Base-by-base conservation (phyloP, 2,888 invertebrate species). In the Pandemis corylana region DNA sequence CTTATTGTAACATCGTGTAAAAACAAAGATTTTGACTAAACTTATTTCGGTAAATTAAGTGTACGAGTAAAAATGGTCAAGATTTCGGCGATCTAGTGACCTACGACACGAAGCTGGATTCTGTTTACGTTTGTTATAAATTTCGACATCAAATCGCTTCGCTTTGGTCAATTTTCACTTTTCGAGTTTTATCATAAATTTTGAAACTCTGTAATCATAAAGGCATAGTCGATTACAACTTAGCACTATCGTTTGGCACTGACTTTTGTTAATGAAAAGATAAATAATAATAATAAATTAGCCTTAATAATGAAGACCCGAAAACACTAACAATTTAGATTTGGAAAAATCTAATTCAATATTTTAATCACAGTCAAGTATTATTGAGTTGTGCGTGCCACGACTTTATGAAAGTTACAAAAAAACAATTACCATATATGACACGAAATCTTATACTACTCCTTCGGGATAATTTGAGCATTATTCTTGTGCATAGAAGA, bases 231-330 rank as follows among this genome's bases (percentile, higher is more conserved):
- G 89, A 89, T 90, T 89, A 92, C 87, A 90, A 93, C 92, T 90
- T 93, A 93, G 91, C 89, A 88, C 91, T 94, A 94, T 90, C 88
- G 92, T 93, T 94, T 94, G 94, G 94, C 94, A 94, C 94, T 91
- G 89, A 88, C 83, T 89, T 91, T 84, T 86, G 85, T 87, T 87
- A 87, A 89, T 75, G 84, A 88, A 87, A 85, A 85, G 82, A 86
- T 86, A 87, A 87, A 89, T 87, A 87, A 85, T 85, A 81, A 80
- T 80, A 78, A 89, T 88, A 88, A 89, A 90, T 88, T 86, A 89
- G 85, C 82, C 87, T 87, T 89, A 88, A 85, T 84, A 74, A 67
- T 85, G 83, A 87, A 87, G 87, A 88, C 87, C 87, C 81, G 78
- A 86, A 85, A 84, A 87, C 67, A 83, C 83, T 83, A 83, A 84